Base-by-base conservation (phyloP, 2,113 vertebrate genomes). In the Halichoerus grypus region DNA sequence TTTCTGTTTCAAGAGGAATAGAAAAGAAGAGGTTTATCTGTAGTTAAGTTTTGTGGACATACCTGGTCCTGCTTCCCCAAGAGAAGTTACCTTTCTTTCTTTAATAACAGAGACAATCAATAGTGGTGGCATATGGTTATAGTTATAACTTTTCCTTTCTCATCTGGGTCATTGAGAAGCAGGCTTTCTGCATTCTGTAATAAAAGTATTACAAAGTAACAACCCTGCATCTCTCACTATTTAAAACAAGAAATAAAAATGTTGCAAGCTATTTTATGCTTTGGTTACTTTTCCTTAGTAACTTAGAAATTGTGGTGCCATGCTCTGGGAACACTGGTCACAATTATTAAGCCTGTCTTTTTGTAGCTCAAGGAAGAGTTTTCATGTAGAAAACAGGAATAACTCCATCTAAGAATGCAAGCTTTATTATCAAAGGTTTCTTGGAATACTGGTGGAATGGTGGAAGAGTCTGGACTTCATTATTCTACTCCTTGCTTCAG, bases 121-220 rank as follows among this genome's bases (percentile, higher is more conserved):
- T 21, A 76, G 36, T 28, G 11, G 65, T 74, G 65, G 14, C 33
- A 61, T n/a, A 13, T 0, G 39, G 26, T 76, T 76, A 46, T 76
- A 59, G 26, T 82, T 82, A 59, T 82, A 51, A 59, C 14, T 76
- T 91, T 74, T 79, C 7, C 12, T 87, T 81, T 84, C 59, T 93
- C 42, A 42, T 55, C 39, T 39, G 28, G 14, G 39, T 80, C 18
- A 36, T 39, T 65, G 91, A 76, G n/a, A 96, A 91, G 39, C 39
- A 85, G 18, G 6, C n/a, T 67, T 76, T 22, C 28, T 69, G 77
- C 14, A 26, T 51, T 85, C 49, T 33, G 12, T 79, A 92, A 79
- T 57, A 84, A 88, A 96, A 96, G 88, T 65, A 69, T 36, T 71
- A 88, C n/a, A 72, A 94, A 92, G 22, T 67, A 89, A 55, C 39